Evolutionary conservation across 2,113 vertebrate species (phyloP).

Genomic region (Takifugu flavidus): DNA sequence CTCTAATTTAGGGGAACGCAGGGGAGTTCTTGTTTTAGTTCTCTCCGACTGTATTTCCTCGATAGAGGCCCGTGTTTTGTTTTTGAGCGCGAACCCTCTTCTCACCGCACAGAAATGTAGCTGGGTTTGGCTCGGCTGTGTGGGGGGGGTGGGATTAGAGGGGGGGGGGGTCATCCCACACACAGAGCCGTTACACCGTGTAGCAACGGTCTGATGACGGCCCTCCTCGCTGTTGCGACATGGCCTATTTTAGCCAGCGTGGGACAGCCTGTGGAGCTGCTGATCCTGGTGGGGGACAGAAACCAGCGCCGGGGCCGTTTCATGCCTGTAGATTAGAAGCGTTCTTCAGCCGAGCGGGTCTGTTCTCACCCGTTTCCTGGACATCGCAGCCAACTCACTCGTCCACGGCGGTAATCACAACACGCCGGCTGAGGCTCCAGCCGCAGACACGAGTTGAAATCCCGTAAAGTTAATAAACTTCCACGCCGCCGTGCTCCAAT

Average conservation of each 20-base stretch:
- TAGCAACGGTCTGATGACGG: slow-evolving; percentile 67
- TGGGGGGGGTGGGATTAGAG: slow-evolving; percentile 12
- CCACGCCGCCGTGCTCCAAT: too few relatives aligned
- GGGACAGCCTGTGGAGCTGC: slow-evolving; percentile 47
- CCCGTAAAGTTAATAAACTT: too few relatives aligned
- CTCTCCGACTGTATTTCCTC: slow-evolving; percentile 36
- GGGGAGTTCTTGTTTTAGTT: not conserved
- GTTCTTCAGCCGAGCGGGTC: too few relatives aligned
- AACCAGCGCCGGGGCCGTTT: slow-evolving; percentile 12
- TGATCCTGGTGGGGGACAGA: slow-evolving; percentile 16
- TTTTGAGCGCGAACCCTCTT: slow-evolving; percentile 40
- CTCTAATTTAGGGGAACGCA: too few relatives aligned
- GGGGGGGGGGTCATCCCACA: slow-evolving; percentile 7
- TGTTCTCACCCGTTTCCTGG: too few relatives aligned
- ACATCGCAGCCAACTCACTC: too few relatives aligned
- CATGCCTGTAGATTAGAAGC: not conserved
- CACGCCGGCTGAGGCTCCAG: too few relatives aligned
- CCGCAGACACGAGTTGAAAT: too few relatives aligned
- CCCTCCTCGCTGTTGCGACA: slow-evolving; percentile 63
- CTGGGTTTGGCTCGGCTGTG: not conserved
- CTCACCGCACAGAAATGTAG: slow-evolving; percentile 58
- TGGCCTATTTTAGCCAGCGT: slow-evolving; percentile 58
- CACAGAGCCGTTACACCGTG: slow-evolving; percentile 49
- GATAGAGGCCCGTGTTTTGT: slow-evolving; percentile 31
- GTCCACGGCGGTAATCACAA: too few relatives aligned